Conservation (phyloP, 1,140 invertebrate species). For the Hycleus cichorii region DNA sequence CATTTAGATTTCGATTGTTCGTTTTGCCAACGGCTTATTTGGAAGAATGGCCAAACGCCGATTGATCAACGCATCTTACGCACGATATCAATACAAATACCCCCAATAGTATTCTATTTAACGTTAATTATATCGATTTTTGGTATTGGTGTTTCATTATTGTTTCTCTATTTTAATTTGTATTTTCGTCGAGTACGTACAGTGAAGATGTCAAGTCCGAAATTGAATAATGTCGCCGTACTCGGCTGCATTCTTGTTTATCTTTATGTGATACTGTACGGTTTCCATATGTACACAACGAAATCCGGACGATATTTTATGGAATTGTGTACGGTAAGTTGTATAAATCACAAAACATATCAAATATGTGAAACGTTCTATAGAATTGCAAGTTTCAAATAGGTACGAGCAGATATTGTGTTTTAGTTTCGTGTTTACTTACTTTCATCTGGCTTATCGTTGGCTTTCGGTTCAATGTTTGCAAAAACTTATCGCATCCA, state of each 20-base stretch:
- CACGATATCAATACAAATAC: slow-evolving; percentile 63
- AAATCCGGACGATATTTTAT: slow-evolving; percentile 62
- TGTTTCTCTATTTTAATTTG: slow-evolving; percentile 79
- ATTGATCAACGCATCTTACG: slow-evolving; percentile 66
- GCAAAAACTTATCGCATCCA: slow-evolving; percentile 84
- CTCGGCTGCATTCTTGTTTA: slow-evolving; percentile 92
- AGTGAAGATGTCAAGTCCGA: slow-evolving; percentile 91
- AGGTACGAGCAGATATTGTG: slow-evolving; percentile 21
- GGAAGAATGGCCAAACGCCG: slow-evolving; percentile 70
- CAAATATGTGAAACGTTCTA: too few species aligned
- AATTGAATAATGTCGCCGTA: slow-evolving; percentile 93
- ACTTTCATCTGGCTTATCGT: slow-evolving; percentile 77
- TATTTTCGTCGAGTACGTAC: slow-evolving; percentile 81
- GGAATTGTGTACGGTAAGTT: slow-evolving; percentile 73
- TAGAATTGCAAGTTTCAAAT: not conserved
- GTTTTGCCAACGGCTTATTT: slow-evolving; percentile 59
- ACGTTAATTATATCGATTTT: slow-evolving; percentile 62
- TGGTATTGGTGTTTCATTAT: slow-evolving; percentile 68
- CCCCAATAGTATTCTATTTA: slow-evolving; percentile 63
- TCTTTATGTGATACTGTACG: slow-evolving; percentile 82
- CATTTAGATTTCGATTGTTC: slow-evolving; percentile 63
- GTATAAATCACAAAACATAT: not conserved
- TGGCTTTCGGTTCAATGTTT: slow-evolving; percentile 86
- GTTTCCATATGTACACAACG: slow-evolving; percentile 74
- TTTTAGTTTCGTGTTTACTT: slow-evolving; percentile 76